These are phyloP conservation scores for Leptinotarsa lineolata DNA, from an alignment of 1,140 invertebrate species.

Conservation along the genomic window DNA sequence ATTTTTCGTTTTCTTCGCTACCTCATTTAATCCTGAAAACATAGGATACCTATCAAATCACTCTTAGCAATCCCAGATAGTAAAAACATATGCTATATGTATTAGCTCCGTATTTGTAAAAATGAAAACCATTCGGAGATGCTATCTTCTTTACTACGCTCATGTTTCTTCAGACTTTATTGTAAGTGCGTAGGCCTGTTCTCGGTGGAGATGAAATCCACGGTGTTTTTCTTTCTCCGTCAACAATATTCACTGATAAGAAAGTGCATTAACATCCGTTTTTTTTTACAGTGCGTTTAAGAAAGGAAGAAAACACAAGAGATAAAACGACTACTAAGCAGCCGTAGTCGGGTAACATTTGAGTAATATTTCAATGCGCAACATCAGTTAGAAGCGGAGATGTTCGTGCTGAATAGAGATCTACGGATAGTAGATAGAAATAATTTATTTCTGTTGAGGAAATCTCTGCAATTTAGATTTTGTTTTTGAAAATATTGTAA, in stretches of 20 bases:
- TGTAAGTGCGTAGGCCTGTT: background rate
- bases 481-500: too few species aligned
- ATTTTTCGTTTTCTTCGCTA: too few species aligned
- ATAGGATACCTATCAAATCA: too few species aligned
- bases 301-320: background rate
- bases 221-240: background rate
- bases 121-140: background rate
- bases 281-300: background rate
- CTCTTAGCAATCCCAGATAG: too few species aligned
- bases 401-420: background rate
- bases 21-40: too few species aligned
- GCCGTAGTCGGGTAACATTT: background rate
- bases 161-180: background rate
- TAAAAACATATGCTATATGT: too few species aligned
- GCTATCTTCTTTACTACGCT: background rate
- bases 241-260: constrained; percentile 1
- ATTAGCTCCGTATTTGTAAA: background rate
- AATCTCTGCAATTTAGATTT: too few species aligned
- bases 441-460: background rate
- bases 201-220: background rate
- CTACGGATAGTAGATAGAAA: background rate
- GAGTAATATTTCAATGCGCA: background rate
- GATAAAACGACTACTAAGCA: background rate
- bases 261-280: constrained; percentile 2
- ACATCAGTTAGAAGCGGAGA: background rate